Base-by-base conservation (phyloP, 2,797 vertebrate species). In the Poecilia velifera region DNA sequence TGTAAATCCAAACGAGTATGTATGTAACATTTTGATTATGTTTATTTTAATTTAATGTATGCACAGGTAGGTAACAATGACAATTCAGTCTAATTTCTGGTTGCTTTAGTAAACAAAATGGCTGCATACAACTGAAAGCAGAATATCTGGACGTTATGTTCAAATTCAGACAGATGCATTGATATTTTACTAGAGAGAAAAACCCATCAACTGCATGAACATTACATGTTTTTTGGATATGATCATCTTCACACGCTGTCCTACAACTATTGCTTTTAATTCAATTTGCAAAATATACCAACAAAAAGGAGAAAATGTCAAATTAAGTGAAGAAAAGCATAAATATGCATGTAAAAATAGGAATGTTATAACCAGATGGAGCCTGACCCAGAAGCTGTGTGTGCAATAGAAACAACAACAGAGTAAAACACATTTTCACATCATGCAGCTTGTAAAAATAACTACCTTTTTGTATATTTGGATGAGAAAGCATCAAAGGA, bases 261-360 rank as follows among this genome's bases (percentile, higher is more conserved):
- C 18, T 13, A 36, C 7, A 36, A 55, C 2, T 53, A 22, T 53
- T 3, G 0, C 6, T 39, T 53, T 53, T 25, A 39, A 51, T 51
- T 73, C 28, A 25, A 18, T 25, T 10, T 47, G 57, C 43, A 31
- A 14, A 64, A 74, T 39, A 9, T 8, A 47, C 28, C 1, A 55
- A 45, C 5, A 79, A 0, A 80, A 80, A 85, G 74, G 53, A 45
- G 6, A 72, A 51, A 75, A 80, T 41, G 12, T 70, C 71, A 83
- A 46, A 82, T 75, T 39, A 84, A 85, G 87, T 74, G 8, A 55
- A 73, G 3, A 28, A 84, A 81, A 82, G 74, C 59, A 76, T 70
- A 62, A 76, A 73, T 51, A 77, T 80, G 49, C 51, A 80, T 72
- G 53, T 82, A 83, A 62, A 62, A 74, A 79, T 77, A 70, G 51